Percentiles rank a stretch among this genome's conserved stretches.
These are phyloP conservation scores for Pluvianellus socialis DNA, from an alignment of 2,113 vertebrate genomes.

Conservation along the genomic window DNA sequence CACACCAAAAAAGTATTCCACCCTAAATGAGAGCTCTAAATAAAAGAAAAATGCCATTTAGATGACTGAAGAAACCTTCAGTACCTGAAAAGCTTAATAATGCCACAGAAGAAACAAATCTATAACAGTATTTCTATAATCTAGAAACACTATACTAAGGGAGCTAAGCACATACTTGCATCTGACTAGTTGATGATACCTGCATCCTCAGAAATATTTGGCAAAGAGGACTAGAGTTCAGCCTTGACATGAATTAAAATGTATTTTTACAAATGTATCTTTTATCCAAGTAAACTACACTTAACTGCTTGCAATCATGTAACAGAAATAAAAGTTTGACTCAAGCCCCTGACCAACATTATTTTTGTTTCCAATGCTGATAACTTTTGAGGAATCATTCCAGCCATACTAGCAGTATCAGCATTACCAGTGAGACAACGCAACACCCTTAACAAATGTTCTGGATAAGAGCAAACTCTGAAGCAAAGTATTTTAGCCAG, in stretches of 20 bases:
- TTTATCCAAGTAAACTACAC: background rate
- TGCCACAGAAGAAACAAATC: background rate
- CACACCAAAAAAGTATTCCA: background rate
- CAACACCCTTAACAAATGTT: background rate
- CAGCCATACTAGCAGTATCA: background rate
- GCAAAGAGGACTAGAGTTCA: background rate
- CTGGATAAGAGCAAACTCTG: background rate
- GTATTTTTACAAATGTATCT: background rate
- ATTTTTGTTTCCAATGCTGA: background rate
- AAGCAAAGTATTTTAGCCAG: background rate
- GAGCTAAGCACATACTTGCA: background rate
- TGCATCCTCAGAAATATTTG: background rate
- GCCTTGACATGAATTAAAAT: background rate
- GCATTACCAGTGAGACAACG: background rate
- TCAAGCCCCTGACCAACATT: background rate
- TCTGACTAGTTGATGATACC: background rate
- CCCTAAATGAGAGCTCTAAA: background rate
- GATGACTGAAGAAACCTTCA: background rate
- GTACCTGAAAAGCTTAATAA: background rate
- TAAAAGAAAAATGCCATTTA: background rate
- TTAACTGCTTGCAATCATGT: background rate
- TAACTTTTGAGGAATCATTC: background rate
- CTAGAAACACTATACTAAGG: background rate
- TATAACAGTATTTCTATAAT: too few relatives aligned
- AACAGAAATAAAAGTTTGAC: background rate